phyloP scores from a whole-genome alignment of 1,140 invertebrate genomes.

The Psilanteris sp. region DNA sequence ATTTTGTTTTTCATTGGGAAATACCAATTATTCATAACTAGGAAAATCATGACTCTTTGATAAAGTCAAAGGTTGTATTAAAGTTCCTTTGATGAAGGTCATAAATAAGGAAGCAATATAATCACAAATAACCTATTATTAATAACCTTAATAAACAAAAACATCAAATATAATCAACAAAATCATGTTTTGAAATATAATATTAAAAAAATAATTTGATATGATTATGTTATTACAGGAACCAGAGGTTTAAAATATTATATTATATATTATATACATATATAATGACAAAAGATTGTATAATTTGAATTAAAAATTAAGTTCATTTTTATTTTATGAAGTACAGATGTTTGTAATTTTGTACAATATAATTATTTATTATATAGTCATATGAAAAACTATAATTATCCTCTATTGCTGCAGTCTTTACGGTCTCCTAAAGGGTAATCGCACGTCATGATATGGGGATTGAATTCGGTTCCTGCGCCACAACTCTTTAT shows the following conservation, averaged over 20 bases:
- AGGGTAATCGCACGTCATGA: conserved; percentile 49
- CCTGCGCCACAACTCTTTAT: conserved; percentile 40
- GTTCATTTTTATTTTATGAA: no score
- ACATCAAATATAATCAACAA: background rate
- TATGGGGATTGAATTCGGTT: conserved; percentile 43
- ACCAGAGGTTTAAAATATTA: no score
- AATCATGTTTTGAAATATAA: background rate
- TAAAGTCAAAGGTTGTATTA: conserved; percentile 33
- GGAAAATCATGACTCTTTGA: conserved; percentile 21
- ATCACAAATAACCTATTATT: conserved; percentile 9
- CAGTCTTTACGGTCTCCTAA: conserved; percentile 12
- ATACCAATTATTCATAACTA: conserved; percentile 22
- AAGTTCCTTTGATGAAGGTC: conserved; percentile 30
- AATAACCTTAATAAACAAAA: conserved; percentile 6
- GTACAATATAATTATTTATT: no score
- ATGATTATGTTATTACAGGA: no score
- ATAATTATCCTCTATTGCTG: conserved; percentile 20
- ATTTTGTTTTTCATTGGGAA: conserved; percentile 20
- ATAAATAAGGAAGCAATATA: conserved; percentile 26
- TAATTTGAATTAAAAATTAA: no score
- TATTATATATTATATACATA: no score
- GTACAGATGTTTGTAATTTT: no score
- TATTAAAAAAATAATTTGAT: no score
- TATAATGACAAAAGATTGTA: no score
- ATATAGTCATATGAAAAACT: background rate